Evolutionary conservation across 2,888 invertebrate species (phyloP), one percentile per base, ranked within the genome.

Genomic region (Vandiemenella viatica): DNA sequence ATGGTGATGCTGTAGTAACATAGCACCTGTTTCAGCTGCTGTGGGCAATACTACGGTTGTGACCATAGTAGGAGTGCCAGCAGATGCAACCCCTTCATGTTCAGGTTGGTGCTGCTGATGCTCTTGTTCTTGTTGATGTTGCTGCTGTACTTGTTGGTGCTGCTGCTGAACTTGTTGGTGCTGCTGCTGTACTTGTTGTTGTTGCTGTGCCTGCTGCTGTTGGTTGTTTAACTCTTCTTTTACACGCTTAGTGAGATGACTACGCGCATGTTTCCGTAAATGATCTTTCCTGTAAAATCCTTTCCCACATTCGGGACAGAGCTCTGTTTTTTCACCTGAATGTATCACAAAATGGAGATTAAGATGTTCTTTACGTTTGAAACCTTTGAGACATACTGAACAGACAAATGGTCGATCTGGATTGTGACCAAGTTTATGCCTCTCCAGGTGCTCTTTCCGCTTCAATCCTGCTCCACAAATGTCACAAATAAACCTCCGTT

Each of bases 311-410:
- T 82, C 79, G 26, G 70, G 73, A 62, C 84, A 85, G 54, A 83
- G 78, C 64, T 86, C 84, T 5, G 82, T 84, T 67, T 86, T 86
- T 63, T 83, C 80, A 26, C 86, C 86, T 48, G 84, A 83, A 68
- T 87, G 87, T 63, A 86, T 87, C 58, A 86, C 84, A 58, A 80
- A 80, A 67, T 87, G 87, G 55, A 86, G 72, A 65, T 84, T 85
- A 59, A 87, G 73, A 59, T 87, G 86, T 62, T 87, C 86, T 63
- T 84, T 80, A 50, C 86, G 74, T 64, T 86, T 85, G 68, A 85
- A 85, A 47, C 60, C 81, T 65, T 85, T 85, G 66, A 78, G 73
- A 61, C 85, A 85, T 37, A 83, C 78, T 43, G 77, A 76, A 67
- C 85, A 85, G 38, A 82, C 80, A 62, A 80, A 83, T 37, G 85